Percentiles rank a stretch among this genome's conserved stretches.
These are phyloP conservation scores for Hyperopisus bebe DNA, from an alignment of 2,113 vertebrate genomes.

Conservation along the genomic window DNA sequence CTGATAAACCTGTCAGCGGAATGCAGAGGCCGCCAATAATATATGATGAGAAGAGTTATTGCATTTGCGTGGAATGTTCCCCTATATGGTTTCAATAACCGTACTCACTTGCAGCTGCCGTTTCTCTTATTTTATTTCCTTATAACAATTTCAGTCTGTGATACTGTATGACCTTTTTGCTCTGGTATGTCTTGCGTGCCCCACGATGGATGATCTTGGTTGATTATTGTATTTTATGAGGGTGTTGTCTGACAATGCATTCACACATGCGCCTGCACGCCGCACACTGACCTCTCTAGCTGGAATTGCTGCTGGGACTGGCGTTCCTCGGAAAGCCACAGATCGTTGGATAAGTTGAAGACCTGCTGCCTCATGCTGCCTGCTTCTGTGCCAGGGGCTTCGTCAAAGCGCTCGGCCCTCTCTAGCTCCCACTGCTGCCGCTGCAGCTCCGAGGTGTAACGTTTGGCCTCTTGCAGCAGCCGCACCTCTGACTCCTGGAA, in stretches of 20 bases:
- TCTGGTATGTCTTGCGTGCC: neutral
- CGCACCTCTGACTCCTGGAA: conserved; percentile 73
- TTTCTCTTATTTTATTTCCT: neutral
- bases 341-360: conserved; percentile 64
- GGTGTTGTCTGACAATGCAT: neutral
- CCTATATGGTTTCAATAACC: conserved; percentile 41
- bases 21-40: conserved; percentile 32
- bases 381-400: conserved; percentile 57
- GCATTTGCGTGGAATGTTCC: conserved; percentile 36
- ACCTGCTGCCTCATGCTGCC: conserved; percentile 64
- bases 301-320: conserved; percentile 59
- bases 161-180: neutral
- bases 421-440: conserved; percentile 60
- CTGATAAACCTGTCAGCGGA: conserved; percentile 28
- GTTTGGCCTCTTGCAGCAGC: conserved; percentile 70
- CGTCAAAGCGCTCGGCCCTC: conserved; percentile 58
- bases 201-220: neutral
- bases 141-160: neutral
- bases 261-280: neutral
- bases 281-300: conserved; percentile 58
- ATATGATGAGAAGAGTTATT: conserved; percentile 26
- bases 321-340: conserved; percentile 51
- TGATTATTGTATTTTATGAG: neutral
- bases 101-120: conserved; percentile 29
- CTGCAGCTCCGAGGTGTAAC: conserved; percentile 57